Evolutionary conservation across 2,113 vertebrate genomes (phyloP).

Genomic region (Daboia siamensis): DNA sequence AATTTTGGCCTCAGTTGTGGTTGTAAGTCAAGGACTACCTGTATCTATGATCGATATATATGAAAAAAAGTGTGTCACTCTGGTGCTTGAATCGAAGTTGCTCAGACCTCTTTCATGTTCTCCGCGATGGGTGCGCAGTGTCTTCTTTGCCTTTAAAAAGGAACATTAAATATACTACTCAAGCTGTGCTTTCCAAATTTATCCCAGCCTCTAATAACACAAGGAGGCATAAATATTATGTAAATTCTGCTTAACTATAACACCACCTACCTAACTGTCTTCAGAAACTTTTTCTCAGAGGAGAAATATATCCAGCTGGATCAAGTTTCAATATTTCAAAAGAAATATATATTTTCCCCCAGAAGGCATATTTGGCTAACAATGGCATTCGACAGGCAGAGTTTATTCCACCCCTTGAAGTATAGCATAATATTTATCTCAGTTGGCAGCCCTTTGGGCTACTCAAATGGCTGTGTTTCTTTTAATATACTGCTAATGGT

Average conservation of each 20-base stretch:
- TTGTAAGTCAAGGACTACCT: not conserved
- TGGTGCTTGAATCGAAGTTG: not conserved
- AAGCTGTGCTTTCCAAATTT: conserved; percentile 13
- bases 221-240: conserved; percentile 19
- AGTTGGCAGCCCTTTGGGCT: not conserved
- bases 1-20: not conserved
- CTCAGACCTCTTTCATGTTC: not conserved
- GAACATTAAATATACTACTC: conserved; percentile 9
- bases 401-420: conserved; percentile 8
- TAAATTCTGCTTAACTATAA: conserved; percentile 23
- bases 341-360: not conserved
- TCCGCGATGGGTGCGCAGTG: not conserved
- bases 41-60: not conserved
- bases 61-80: not conserved
- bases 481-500: conserved; percentile 23
- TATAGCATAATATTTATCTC: conserved; percentile 3
- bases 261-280: conserved; percentile 6
- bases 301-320: not conserved
- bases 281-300: conserved; percentile 22
- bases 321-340: conserved; percentile 1
- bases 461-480: conserved; percentile 23
- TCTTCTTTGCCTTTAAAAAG: not conserved
- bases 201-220: conserved; percentile 3
- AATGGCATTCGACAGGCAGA: not conserved
- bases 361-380: not conserved